phyloP scores from a whole-genome alignment of 1,140 invertebrate species.

The Eumaeus atala region DNA sequence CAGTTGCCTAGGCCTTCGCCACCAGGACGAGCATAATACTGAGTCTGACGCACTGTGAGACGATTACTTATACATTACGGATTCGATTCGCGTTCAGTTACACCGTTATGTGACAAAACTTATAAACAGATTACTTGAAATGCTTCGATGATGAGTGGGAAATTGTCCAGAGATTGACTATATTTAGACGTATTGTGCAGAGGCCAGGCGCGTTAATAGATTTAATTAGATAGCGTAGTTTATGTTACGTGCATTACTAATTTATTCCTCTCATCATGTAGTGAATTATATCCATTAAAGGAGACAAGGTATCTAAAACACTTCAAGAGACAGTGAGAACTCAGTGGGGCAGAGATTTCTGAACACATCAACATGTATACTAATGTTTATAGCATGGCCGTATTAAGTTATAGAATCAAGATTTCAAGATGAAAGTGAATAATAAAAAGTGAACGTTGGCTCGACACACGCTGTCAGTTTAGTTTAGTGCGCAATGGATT shows the following conservation, averaged over 20 bases:
- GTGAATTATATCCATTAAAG: too few relatives aligned
- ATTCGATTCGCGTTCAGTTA: constrained; percentile 56
- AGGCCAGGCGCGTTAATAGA: constrained; percentile 17
- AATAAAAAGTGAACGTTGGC: constrained; percentile 30
- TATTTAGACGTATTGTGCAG: constrained; percentile 21
- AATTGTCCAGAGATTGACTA: constrained; percentile 35
- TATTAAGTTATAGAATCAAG: too few relatives aligned
- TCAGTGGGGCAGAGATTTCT: too few relatives aligned
- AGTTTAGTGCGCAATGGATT: constrained; percentile 28
- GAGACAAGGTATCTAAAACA: too few relatives aligned
- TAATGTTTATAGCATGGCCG: too few relatives aligned
- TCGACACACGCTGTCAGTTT: constrained; percentile 1
- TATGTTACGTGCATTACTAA: constrained; percentile 12
- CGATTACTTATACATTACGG: constrained; percentile 46
- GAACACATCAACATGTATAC: too few relatives aligned
- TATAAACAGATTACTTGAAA: constrained; percentile 35
- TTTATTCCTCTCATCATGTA: too few relatives aligned
- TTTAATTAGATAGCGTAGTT: constrained; percentile 17
- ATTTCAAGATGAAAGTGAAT: constrained; percentile 14
- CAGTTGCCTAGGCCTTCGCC: constrained; percentile 42
- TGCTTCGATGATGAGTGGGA: constrained; percentile 29
- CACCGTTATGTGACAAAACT: constrained; percentile 54
- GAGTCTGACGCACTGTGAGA: constrained; percentile 40
- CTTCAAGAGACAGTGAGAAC: too few relatives aligned
- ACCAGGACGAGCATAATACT: constrained; percentile 50